Percentiles rank a stretch among this genome's conserved stretches.
These are phyloP conservation scores for Drosophila azteca DNA, from an alignment of 1,140 invertebrate genomes.

Conservation along the genomic window DNA sequence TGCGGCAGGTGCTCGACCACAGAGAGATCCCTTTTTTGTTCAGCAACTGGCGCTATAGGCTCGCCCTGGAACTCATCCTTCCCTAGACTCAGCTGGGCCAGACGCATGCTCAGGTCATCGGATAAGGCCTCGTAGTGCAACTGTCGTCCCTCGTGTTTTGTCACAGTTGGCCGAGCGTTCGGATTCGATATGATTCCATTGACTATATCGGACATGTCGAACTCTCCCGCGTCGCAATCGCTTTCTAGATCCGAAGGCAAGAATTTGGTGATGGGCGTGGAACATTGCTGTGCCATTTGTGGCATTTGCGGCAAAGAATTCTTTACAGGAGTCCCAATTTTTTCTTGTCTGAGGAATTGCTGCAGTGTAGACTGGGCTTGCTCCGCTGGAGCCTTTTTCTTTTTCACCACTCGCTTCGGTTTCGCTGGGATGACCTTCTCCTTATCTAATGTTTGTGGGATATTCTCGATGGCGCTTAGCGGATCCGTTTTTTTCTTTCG, in stretches of 20 bases:
- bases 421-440: constrained; percentile 21
- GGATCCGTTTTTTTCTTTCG: constrained; percentile 84
- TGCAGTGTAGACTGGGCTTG: constrained; percentile 66
- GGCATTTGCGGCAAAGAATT: background rate
- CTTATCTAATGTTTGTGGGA: constrained; percentile 28
- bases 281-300: constrained; percentile 48
- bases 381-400: constrained; percentile 41
- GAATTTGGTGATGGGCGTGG: constrained; percentile 66
- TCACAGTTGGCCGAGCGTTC: constrained; percentile 40
- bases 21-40: constrained; percentile 56
- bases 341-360: constrained; percentile 73
- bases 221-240: constrained; percentile 81
- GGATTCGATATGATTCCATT: constrained; percentile 85
- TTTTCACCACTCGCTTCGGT: constrained; percentile 28
- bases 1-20: constrained; percentile 17
- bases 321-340: constrained; percentile 9
- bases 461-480: too few relatives aligned
- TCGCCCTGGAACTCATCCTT: background rate
- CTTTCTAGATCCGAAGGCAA: constrained; percentile 69
- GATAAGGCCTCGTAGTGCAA: constrained; percentile 63
- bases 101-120: constrained; percentile 54
- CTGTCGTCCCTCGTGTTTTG: constrained; percentile 51
- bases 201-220: constrained; percentile 86
- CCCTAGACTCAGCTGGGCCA: constrained; percentile 50
- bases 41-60: background rate